These are phyloP conservation scores for Goniozus legneri DNA, from an alignment of 1,140 invertebrate genomes.

Conservation along the genomic window DNA sequence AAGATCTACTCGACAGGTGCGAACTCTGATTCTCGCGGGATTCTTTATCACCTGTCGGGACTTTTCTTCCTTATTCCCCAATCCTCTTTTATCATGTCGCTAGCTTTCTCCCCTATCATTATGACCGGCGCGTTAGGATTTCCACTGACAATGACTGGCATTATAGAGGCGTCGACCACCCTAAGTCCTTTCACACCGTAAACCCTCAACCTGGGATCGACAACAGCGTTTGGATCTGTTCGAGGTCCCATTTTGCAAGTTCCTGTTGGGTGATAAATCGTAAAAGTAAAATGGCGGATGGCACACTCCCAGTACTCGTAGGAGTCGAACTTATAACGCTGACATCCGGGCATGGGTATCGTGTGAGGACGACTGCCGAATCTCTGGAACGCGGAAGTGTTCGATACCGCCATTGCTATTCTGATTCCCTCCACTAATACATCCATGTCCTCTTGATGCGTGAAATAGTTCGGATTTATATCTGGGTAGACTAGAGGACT, in stretches of 20 bases:
- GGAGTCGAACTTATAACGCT: constrained; percentile 65
- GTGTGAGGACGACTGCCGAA: constrained; percentile 75
- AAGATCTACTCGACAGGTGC: neutral
- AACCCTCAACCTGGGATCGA: constrained; percentile 73
- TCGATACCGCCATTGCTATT: constrained; percentile 74
- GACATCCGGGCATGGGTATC: constrained; percentile 78
- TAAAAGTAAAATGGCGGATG: constrained; percentile 76
- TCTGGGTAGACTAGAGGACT: constrained; percentile 80
- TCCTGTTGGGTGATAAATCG: constrained; percentile 81
- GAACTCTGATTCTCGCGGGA: neutral
- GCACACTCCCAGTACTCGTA: constrained; percentile 87
- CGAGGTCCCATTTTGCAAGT: constrained; percentile 85
- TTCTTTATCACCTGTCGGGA: constrained; percentile 13
- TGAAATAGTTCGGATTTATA: constrained; percentile 91
- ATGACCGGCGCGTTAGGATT: constrained; percentile 77
- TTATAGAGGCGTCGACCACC: constrained; percentile 75
- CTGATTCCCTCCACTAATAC: constrained; percentile 77
- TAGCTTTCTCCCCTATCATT: constrained; percentile 78
- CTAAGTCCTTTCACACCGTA: constrained; percentile 70
- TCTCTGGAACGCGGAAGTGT: constrained; percentile 74
- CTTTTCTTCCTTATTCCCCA: constrained; percentile 54
- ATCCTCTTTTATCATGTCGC: constrained; percentile 78
- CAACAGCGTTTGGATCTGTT: constrained; percentile 72
- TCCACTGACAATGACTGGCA: constrained; percentile 77
- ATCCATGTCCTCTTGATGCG: constrained; percentile 72